Evolutionary conservation across 2,888 invertebrate species (phyloP).

Genomic region (Diaperis boleti): DNA sequence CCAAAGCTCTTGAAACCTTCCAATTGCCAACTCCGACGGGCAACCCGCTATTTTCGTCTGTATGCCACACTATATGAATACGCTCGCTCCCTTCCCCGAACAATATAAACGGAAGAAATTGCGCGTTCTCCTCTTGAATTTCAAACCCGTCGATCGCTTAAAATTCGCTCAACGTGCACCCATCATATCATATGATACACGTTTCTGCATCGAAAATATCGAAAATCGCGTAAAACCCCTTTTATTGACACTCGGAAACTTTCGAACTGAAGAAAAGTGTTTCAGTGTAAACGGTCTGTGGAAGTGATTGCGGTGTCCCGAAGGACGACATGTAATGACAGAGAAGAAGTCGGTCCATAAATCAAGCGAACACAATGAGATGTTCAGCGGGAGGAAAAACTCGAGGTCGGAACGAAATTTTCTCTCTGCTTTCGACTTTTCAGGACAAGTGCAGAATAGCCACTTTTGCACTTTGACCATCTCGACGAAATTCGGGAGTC

Average conservation of each 20-base stretch:
- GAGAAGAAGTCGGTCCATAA: constrained; percentile 50
- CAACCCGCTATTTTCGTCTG: background rate
- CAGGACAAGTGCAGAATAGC: constrained; percentile 38
- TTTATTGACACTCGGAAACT: constrained; percentile 15
- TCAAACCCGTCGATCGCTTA: constrained; percentile 10
- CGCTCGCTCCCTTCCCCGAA: background rate
- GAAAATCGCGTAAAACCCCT: constrained; percentile 13
- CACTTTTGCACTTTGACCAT: constrained; percentile 32
- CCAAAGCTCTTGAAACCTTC: background rate
- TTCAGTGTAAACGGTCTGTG: constrained; percentile 40
- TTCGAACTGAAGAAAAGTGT: constrained; percentile 30
- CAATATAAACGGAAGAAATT: constrained; percentile 29
- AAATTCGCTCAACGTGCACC: constrained; percentile 8
- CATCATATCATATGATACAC: constrained; percentile 1
- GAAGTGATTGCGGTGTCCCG: constrained; percentile 35
- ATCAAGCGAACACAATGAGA: constrained; percentile 55
- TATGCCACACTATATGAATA: constrained; percentile 1
- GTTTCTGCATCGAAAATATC: constrained; percentile 14
- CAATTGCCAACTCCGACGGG: background rate
- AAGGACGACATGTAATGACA: constrained; percentile 43
- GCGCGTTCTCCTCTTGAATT: constrained; percentile 13
- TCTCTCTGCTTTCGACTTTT: constrained; percentile 15
- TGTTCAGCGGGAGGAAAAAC: constrained; percentile 39
- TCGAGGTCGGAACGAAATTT: background rate
- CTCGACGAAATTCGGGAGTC: constrained; percentile 30